Base-by-base conservation (phyloP, 2,888 invertebrate species). In the Tachina fera region DNA sequence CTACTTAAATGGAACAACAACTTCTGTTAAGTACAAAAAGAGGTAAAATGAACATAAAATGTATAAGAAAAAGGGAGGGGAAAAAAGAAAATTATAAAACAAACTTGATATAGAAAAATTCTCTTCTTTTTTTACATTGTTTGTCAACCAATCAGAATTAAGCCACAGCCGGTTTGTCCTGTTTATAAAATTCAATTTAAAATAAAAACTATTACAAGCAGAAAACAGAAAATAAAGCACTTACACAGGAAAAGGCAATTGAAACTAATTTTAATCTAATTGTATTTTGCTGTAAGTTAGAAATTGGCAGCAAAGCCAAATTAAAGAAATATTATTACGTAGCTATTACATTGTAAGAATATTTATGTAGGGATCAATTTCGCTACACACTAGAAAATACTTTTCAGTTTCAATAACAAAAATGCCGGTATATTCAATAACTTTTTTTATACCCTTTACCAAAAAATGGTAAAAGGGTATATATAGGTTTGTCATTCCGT, bases 91-190 rank as follows among this genome's bases (percentile, higher is more conserved):
- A 22, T 56, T 22, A 41, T 39, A 58, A 58, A 41, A 58, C 16
- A 71, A 60, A 63, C 71, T 74, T 58, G 13, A 68, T 56, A 47
- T 22, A 51, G 4, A 41, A 22, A 43, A 49, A 43, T 11, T 47
- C 19, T 47, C 9, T 71, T 43, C 60, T 39, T 56, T 0, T n/a
- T 45, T 60, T 6, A 58, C 14, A 16, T 53, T 51, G 22, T 39
- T 60, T 77, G 67, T 67, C 67, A 71, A 67, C 83, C 83, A 83
- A 83, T 83, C 83, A 77, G 65, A 77, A 65, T 65, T 60, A 72
- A 77, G 72, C 16, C 65, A 47, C 75, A 81, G 65, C 65, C 67
- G 74, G 70, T 56, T n/a, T 41, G 56, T 22, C 14, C 13, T 58
- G 47, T 77, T 47, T 47, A 58, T 19, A 43, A 16, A 63, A 74